Percentiles rank a stretch among this genome's conserved stretches.
These are phyloP conservation scores for Dinomys branickii DNA, from an alignment of 2,113 vertebrate species.

Conservation along the genomic window DNA sequence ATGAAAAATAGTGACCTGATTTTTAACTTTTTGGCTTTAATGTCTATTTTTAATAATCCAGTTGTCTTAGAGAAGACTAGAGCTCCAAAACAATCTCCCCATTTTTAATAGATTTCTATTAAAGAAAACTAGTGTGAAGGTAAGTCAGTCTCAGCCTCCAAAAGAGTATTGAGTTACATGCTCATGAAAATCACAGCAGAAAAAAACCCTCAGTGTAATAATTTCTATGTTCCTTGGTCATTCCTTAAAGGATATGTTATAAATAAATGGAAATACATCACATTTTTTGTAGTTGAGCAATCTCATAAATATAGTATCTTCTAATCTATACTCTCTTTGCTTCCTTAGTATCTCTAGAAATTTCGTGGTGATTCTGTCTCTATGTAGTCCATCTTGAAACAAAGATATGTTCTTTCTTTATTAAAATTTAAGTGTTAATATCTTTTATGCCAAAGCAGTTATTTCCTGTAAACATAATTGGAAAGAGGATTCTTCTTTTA, in stretches of 20 bases:
- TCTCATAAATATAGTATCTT: background rate
- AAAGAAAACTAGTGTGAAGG: slow-evolving; percentile 46
- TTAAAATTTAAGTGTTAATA: slow-evolving; percentile 24
- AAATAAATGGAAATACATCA: background rate
- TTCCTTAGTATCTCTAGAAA: background rate
- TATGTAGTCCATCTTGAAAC: slow-evolving; percentile 44
- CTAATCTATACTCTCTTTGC: background rate
- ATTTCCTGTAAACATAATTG: background rate
- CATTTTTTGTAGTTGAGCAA: background rate
- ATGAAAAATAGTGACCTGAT: background rate
- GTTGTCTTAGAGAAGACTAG: background rate
- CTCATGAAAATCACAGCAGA: slow-evolving; percentile 48
- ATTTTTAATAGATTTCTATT: background rate
- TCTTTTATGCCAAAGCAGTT: background rate
- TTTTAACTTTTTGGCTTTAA: slow-evolving; percentile 5
- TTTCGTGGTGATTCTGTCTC: slow-evolving; percentile 22
- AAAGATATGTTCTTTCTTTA: background rate
- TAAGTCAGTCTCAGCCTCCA: slow-evolving; percentile 23
- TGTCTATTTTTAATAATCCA: background rate
- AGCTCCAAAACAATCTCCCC: background rate
- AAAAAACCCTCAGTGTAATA: slow-evolving; percentile 24
- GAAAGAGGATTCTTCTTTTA: background rate
- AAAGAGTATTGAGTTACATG: background rate
- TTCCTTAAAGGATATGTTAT: slow-evolving; percentile 16
- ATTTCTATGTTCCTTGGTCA: slow-evolving; percentile 30